These are phyloP conservation scores for Tragelaphus buxtoni DNA, from an alignment of 2,113 vertebrate genomes.

Conservation along the genomic window DNA sequence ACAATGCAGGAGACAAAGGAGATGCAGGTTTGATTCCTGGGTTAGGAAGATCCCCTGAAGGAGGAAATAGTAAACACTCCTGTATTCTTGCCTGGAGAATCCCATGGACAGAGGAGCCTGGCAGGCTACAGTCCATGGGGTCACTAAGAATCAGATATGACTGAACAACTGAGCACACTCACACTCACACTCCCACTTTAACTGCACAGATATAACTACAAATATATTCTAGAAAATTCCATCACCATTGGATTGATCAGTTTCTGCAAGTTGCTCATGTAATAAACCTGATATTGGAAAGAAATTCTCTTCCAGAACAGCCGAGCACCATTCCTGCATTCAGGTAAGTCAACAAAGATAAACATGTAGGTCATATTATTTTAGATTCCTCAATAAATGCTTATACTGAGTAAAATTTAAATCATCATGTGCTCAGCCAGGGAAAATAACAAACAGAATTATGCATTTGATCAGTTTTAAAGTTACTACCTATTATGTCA, in stretches of 20 bases:
- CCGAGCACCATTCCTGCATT: not conserved
- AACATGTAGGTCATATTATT: not conserved
- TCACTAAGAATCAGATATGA: not conserved
- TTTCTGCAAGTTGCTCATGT: not conserved
- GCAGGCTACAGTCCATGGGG: not conserved
- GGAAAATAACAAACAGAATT: not conserved
- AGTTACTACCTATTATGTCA: not conserved
- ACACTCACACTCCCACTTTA: not conserved
- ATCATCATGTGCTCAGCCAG: not conserved
- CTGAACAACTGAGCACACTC: not conserved
- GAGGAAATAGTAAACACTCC: not conserved
- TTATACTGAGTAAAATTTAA: not conserved
- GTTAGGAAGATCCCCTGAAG: not conserved
- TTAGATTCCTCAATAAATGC: not conserved
- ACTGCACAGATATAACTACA: not conserved
- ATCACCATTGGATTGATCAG: not conserved
- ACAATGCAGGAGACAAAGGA: not conserved
- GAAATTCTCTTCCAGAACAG: not conserved
- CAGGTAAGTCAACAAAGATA: not conserved
- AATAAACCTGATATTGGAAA: not conserved
- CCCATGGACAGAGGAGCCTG: not conserved
- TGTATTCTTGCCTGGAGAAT: not conserved
- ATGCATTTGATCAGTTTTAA: not conserved
- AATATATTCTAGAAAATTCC: not conserved
- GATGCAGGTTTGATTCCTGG: fast-evolving